Percentiles rank a stretch among this genome's conserved stretches.
phyloP scores from a whole-genome alignment of 2,888 invertebrate genomes.

The Pristionchus exspectatus region DNA sequence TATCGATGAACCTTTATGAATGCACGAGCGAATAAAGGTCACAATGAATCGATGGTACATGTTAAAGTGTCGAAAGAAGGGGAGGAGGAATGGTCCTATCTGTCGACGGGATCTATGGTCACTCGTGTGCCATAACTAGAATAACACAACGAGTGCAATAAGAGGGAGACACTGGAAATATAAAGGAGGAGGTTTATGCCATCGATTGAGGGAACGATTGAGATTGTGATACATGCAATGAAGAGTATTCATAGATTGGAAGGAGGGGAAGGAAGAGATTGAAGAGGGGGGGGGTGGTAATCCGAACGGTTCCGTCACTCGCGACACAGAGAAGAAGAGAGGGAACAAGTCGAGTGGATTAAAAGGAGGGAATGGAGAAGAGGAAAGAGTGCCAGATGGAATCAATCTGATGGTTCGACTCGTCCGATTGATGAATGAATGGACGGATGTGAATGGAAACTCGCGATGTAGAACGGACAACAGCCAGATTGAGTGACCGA shows the following conservation, averaged over 20 bases:
- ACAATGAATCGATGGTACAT: background rate
- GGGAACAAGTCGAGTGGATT: conserved; percentile 38
- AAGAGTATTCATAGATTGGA: conserved; percentile 7
- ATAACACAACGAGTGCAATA: conserved; percentile 21
- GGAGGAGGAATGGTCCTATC: background rate
- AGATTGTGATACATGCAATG: background rate
- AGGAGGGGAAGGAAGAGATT: background rate
- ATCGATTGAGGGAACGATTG: background rate
- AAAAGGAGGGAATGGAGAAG: background rate
- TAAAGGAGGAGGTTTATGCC: background rate
- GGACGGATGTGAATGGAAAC: background rate
- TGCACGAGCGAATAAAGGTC: background rate
- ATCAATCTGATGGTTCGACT: background rate
- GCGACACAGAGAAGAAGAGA: background rate
- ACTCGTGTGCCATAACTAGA: conserved; percentile 28
- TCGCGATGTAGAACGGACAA: background rate
- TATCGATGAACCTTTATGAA: background rate
- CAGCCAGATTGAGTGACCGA: background rate
- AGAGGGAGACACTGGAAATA: background rate
- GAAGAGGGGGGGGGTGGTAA: conserved; percentile 29
- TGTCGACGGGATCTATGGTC: background rate
- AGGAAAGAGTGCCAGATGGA: background rate
- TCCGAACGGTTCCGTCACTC: conserved; percentile 38
- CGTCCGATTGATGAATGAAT: background rate
- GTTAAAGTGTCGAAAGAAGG: background rate